Conservation (phyloP, 1,140 invertebrate genomes). For the Brachionus calyciflorus region DNA sequence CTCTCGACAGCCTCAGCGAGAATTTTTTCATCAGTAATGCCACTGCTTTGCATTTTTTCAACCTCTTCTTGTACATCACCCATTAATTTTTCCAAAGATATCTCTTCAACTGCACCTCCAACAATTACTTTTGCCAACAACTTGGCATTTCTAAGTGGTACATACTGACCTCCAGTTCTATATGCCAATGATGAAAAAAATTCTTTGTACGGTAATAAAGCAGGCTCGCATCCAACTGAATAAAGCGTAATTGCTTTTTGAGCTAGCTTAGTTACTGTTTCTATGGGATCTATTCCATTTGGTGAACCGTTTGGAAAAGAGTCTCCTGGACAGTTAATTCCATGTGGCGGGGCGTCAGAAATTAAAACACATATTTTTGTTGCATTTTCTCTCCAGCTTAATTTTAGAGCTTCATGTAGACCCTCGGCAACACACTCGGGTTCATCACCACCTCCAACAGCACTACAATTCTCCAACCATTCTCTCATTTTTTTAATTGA, state of each 20-base stretch:
- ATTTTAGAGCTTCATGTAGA: conserved; percentile 52
- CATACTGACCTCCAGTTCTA: conserved; percentile 55
- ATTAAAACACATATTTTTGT: conserved; percentile 55
- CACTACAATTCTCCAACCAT: conserved; percentile 51
- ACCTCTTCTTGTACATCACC: too few relatives aligned
- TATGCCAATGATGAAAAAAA: conserved; percentile 54
- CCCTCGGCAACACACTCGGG: conserved; percentile 55
- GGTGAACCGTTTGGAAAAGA: conserved; percentile 50
- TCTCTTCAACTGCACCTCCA: conserved; percentile 54
- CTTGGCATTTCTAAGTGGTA: conserved; percentile 51
- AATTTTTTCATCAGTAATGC: too few relatives aligned
- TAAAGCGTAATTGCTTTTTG: conserved; percentile 54
- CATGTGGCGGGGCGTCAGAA: conserved; percentile 55
- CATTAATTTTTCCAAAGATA: conserved; percentile 53
- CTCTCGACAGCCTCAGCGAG: too few relatives aligned
- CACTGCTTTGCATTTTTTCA: too few relatives aligned
- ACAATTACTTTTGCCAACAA: conserved; percentile 51
- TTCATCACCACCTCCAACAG: conserved; percentile 52
- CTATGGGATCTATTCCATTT: conserved; percentile 52
- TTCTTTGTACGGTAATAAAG: conserved; percentile 52
- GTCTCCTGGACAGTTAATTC: conserved; percentile 48
- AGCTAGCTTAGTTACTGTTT: conserved; percentile 50
- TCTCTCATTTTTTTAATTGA: conserved; percentile 51
- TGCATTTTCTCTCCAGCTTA: conserved; percentile 52
- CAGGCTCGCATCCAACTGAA: conserved; percentile 53